A percentile compares a stretch with the other conserved stretches of the same genome.
Evolutionary conservation across 1,140 invertebrate genomes (phyloP).

Genomic region (Metopolophium dirhodum): DNA sequence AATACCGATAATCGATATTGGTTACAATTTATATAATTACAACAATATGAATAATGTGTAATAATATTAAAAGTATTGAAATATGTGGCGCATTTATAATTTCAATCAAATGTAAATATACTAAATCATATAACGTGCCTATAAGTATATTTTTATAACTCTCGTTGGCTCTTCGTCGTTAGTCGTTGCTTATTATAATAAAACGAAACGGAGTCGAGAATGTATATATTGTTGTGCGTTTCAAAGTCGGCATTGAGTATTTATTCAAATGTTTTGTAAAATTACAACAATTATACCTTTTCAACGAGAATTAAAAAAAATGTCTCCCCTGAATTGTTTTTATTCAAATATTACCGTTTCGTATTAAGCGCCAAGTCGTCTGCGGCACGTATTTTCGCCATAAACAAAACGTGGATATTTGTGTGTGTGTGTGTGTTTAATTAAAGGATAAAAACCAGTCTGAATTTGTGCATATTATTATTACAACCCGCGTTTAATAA

Average conservation of each 20-base stretch:
- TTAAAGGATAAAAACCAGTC: neutral
- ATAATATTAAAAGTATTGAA: neutral
- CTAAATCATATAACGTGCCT: neutral
- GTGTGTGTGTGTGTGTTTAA: neutral
- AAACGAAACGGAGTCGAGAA: neutral
- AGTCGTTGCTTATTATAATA: neutral
- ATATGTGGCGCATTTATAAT: neutral
- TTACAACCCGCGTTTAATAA: neutral
- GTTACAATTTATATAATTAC: neutral
- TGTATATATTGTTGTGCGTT: neutral
- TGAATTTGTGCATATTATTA: neutral
- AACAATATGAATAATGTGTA: neutral
- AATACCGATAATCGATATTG: neutral
- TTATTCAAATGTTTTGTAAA: neutral
- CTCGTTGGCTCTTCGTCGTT: neutral
- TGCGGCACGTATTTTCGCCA: neutral
- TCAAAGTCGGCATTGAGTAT: neutral
- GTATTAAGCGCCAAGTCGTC: neutral
- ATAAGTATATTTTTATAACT: neutral
- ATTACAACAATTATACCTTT: conserved; percentile 1
- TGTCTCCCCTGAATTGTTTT: neutral
- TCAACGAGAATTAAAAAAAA: neutral
- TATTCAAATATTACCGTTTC: conserved; percentile 8
- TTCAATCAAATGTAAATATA: neutral
- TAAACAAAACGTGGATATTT: neutral